Base-by-base conservation (phyloP, 1,140 invertebrate genomes). In the Schmidtea mediterranea region DNA sequence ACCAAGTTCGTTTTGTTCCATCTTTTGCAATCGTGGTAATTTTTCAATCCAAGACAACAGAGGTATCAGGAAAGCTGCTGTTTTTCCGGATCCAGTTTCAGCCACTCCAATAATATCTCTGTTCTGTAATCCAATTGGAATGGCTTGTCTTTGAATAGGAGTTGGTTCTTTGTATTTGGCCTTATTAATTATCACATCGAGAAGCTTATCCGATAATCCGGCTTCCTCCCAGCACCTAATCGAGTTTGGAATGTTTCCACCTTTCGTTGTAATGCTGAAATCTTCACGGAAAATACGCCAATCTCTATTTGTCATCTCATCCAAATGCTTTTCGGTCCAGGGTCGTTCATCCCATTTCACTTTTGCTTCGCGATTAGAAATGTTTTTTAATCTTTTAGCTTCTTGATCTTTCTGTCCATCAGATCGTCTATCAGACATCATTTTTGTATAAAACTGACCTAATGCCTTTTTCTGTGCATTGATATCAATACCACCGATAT, bases 271-370 rank as follows among this genome's bases (percentile, higher is more conserved):
- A 41, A 99, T 97, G 60, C 90, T 98, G 60, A 90, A 99, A 69
- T 98, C 92, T 69, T 99, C 92, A 52, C 89, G 75, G 59, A 99
- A 98, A 57, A 98, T 99, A 61, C 92, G 74, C 92, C 92, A 99
- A 71, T 99, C 92, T 60, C 92, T 73, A 61, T 98, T 89, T 9
- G 80, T 87, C 92, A 98, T 99, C 68, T 97, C 86, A 46, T 78
- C 74, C 0, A 78, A 59, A 10, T 75, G 74, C 66, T 99, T 98
- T 56, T 97, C 84, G 15, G 78, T 80, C 92, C 92, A 99, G 66
- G 98, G 90, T 21, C 92, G 73, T 61, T 97, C 89, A 69, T 97
- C 90, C 80, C 82, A 95, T 59, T 84, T 81, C 60, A 94, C 84
- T 68, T 97, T 95, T 52, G 92, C 86, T 69, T 95, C 87, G 62